Base-by-base conservation (phyloP, 2,888 invertebrate genomes). In the Flabesymbios commensalis region DNA sequence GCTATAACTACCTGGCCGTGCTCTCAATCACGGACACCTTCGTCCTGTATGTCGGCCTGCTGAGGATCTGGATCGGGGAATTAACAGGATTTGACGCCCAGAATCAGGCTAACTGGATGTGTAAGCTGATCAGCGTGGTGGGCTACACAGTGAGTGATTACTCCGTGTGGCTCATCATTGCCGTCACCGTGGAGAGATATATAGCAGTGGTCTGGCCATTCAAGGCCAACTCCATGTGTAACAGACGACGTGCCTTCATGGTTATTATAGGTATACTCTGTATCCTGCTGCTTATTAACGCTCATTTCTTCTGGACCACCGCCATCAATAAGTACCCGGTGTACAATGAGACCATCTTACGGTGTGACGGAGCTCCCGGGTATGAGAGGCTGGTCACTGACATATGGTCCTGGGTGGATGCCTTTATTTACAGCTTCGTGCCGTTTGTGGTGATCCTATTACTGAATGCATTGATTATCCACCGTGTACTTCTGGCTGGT, bases 131-230 rank as follows among this genome's bases (percentile, higher is more conserved):
- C 14, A 64, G 71, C 1, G 72, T 74, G 22, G 52, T 77, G 0
- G 77, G 77, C 3, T 77, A 75, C 64, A 69, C 75, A 1, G 69
- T 72, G 45, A 63, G 57, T 22, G 74, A 76, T 59, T 70, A 73
- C n/a, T 77, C 77, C 0, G 78, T 78, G 2, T 80, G 79, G 78
- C 64, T 80, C 14, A 79, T 80, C 51, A 75, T 80, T 14, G 78
- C 79, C 0, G 75, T 80, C 3, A 80, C 80, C 0, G 71, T 77
- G 22, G 80, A 80, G 60, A 63, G 80, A 10, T 79, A 75, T 56
- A 75, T 79, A 26, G 79, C 77, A n/a, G 78, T 80, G 7, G 54
- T 45, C 33, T 43, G 47, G 24, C 77, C 79, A 1, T 67, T 79
- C 4, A 68, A 70, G 29, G 78, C 79, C 3, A 70, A 69, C 10